phyloP scores from a whole-genome alignment of 2,797 vertebrate species.

The Betta splendens region DNA sequence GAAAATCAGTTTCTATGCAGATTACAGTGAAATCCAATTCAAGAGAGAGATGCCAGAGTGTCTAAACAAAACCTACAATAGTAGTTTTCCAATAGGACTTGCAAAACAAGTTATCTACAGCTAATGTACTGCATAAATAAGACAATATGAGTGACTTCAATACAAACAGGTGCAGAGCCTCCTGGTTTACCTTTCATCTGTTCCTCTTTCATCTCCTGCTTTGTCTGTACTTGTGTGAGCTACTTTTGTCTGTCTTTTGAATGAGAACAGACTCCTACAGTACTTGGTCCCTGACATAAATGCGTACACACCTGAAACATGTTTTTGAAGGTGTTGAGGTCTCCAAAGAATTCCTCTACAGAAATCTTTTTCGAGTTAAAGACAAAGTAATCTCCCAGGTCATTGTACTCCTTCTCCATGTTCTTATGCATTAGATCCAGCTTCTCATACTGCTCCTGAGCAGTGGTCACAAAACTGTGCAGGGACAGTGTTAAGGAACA shows the following conservation, averaged over 20 bases:
- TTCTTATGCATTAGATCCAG: conserved; percentile 87
- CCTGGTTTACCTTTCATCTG: conserved; percentile 12
- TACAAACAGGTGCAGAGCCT: conserved; percentile 32
- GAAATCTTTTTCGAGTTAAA: conserved; percentile 85
- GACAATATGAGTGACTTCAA: conserved; percentile 39
- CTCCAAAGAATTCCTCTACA: conserved; percentile 86
- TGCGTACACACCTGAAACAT: conserved; percentile 85
- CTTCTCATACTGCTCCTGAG: conserved; percentile 85
- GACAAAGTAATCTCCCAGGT: conserved; percentile 83
- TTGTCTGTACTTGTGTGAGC: neutral
- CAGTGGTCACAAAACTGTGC: conserved; percentile 83
- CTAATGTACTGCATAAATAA: conserved; percentile 48
- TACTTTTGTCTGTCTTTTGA: conserved; percentile 9
- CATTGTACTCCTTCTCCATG: conserved; percentile 85
- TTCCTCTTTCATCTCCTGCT: conserved; percentile 1
- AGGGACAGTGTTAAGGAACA: conserved; percentile 76
- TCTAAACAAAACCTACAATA: conserved; percentile 37
- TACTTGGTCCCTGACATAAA: conserved; percentile 5
- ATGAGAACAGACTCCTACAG: neutral
- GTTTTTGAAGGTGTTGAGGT: conserved; percentile 88
- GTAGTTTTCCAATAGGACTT: conserved; percentile 28
- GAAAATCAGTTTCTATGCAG: neutral
- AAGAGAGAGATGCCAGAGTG: neutral
- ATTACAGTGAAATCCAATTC: neutral
- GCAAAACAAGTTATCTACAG: conserved; percentile 47